These are phyloP conservation scores for Drosophila pruinosa DNA, from an alignment of 1,140 invertebrate species.

Conservation along the genomic window DNA sequence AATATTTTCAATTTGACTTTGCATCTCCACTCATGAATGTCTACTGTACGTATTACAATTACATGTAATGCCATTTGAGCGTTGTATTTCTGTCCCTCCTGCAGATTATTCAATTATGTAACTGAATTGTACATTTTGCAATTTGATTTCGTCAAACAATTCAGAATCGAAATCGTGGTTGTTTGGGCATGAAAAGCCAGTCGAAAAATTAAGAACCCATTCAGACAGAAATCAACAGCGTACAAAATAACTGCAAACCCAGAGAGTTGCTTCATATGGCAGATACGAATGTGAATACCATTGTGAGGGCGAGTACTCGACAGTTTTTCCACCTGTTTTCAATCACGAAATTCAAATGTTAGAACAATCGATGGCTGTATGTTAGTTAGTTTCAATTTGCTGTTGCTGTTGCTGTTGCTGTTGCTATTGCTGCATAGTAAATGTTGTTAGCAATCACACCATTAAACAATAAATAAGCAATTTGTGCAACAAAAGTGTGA, in stretches of 20 bases:
- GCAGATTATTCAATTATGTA: conserved; percentile 14
- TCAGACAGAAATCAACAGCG: conserved; percentile 7
- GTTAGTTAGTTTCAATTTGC: no score
- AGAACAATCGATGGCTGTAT: conserved; percentile 10
- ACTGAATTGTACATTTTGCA: conserved; percentile 10
- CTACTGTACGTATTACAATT: conserved; percentile 1
- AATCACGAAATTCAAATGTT: conserved; percentile 24
- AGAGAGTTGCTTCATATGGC: not conserved
- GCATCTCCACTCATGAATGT: not conserved
- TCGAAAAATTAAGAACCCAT: conserved; percentile 29
- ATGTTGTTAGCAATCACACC: conserved; percentile 68
- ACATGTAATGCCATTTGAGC: not conserved
- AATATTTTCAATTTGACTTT: no score
- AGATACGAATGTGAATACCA: not conserved
- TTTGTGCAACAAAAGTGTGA: conserved; percentile 45
- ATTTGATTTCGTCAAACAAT: conserved; percentile 16
- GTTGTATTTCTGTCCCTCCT: not conserved
- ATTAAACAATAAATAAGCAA: conserved; percentile 80
- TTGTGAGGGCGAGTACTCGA: not conserved
- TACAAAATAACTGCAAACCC: not conserved
- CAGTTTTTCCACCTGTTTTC: conserved; percentile 21
- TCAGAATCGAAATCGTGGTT: not conserved
- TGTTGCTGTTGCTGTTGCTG: conserved; percentile 10
- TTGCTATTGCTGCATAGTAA: conserved; percentile 39
- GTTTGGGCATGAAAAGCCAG: conserved; percentile 12